Evolutionary conservation across 2,797 vertebrate genomes (phyloP).

Genomic region (Characodon lateralis): DNA sequence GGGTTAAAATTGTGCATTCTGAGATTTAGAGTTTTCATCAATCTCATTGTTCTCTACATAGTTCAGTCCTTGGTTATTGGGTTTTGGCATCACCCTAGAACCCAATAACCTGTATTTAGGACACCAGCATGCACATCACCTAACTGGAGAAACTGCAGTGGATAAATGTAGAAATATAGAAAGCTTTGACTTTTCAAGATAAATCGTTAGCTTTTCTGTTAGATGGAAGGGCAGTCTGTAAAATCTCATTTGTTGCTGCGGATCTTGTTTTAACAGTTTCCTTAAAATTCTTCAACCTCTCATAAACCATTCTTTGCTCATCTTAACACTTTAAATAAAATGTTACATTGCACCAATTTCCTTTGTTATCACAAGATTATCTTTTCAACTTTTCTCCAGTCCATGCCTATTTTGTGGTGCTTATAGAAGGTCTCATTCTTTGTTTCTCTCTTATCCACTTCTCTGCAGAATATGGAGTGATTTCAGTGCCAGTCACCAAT

Average conservation of each 20-base stretch:
- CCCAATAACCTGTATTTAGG: slow-evolving; percentile 14
- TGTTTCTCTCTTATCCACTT: slow-evolving; percentile 25
- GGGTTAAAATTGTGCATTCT: no score
- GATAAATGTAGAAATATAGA: background rate
- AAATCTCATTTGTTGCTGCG: no score
- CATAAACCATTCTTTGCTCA: background rate
- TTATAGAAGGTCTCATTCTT: slow-evolving; percentile 16
- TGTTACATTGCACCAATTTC: slow-evolving; percentile 9
- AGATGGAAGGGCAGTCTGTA: no score
- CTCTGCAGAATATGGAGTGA: slow-evolving; percentile 38
- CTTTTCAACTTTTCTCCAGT: slow-evolving; percentile 1
- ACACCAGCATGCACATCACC: slow-evolving; percentile 7
- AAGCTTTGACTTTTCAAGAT: no score
- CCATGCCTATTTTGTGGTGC: slow-evolving; percentile 4
- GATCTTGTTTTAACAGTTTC: no score
- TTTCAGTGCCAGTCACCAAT: slow-evolving; percentile 44
- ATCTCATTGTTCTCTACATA: background rate
- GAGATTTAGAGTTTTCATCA: no score
- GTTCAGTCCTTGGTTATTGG: no score
- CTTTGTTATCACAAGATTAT: background rate
- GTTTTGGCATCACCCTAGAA: slow-evolving; percentile 4
- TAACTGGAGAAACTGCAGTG: slow-evolving; percentile 8
- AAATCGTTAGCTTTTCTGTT: background rate
- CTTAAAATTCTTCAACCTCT: background rate
- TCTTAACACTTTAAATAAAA: slow-evolving; percentile 14